Evolutionary conservation across 2,888 invertebrate genomes (phyloP).

Genomic region (Tridacna gigas): DNA sequence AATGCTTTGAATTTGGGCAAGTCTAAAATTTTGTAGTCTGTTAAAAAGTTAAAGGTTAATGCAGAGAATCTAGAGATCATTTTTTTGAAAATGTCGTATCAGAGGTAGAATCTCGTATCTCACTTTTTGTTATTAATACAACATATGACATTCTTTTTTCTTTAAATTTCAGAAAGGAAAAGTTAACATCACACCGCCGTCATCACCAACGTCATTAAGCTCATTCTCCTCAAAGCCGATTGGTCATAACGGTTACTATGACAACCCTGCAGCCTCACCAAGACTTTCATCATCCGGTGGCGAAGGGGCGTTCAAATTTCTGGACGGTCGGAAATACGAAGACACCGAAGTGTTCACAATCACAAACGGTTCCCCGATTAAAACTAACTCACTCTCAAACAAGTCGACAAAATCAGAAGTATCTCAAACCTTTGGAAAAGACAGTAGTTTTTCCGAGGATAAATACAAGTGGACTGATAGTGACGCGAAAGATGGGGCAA

Average conservation of each 20-base stretch:
- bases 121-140: too few species aligned
- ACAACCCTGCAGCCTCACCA: slow-evolving; percentile 24
- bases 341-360: slow-evolving; percentile 58
- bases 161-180: slow-evolving; percentile 54
- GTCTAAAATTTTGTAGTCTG: too few species aligned
- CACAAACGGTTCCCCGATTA: slow-evolving; percentile 14
- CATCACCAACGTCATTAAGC: slow-evolving; percentile 33
- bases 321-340: slow-evolving; percentile 29
- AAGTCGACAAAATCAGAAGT: slow-evolving; percentile 29
- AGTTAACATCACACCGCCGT: slow-evolving; percentile 48
- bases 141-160: neutral
- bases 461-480: slow-evolving; percentile 57
- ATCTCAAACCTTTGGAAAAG: neutral
- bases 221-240: slow-evolving; percentile 36
- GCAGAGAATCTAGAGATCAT: too few species aligned
- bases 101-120: too few species aligned
- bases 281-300: slow-evolving; percentile 20
- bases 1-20: too few species aligned
- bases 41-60: too few species aligned
- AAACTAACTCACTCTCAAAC: slow-evolving; percentile 42
- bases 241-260: slow-evolving; percentile 49
- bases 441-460: slow-evolving; percentile 45
- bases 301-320: slow-evolving; percentile 51
- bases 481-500: slow-evolving; percentile 23
- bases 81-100: too few species aligned